phyloP scores from a whole-genome alignment of 2,888 invertebrate genomes.

The Rotaria sp. region DNA sequence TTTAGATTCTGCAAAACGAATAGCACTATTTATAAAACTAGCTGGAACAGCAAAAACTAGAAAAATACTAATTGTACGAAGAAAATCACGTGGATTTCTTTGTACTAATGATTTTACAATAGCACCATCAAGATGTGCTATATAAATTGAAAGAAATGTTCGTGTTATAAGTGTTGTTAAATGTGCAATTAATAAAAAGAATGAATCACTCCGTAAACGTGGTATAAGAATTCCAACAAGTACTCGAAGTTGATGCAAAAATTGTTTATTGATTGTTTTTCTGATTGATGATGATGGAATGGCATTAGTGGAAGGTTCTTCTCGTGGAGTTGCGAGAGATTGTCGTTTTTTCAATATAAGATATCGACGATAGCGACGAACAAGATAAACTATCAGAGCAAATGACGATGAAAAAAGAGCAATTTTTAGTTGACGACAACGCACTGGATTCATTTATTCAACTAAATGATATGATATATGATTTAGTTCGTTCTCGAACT shows the following conservation, averaged over 20 bases:
- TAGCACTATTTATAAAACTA: slow-evolving; percentile 92
- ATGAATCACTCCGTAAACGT: slow-evolving; percentile 68
- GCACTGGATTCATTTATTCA: background rate
- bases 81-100: slow-evolving; percentile 56
- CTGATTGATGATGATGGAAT: background rate
- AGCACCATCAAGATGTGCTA: slow-evolving; percentile 85
- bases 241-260: slow-evolving; percentile 66
- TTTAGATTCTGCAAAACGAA: slow-evolving; percentile 83
- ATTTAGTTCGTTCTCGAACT: background rate
- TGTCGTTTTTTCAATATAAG: background rate
- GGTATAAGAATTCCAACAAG: slow-evolving; percentile 59
- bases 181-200: slow-evolving; percentile 67
- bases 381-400: background rate
- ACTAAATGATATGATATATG: background rate
- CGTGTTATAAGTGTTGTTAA: slow-evolving; percentile 78
- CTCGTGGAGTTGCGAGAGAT: background rate
- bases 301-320: background rate
- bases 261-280: slow-evolving; percentile 50
- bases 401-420: background rate
- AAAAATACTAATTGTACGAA: background rate
- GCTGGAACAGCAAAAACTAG: slow-evolving; percentile 75
- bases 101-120: slow-evolving; percentile 88
- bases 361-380: background rate
- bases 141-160: slow-evolving; percentile 94
- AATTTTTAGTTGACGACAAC: background rate